Percentiles rank a stretch among this genome's conserved stretches.
Conservation (phyloP, 1,140 invertebrate genomes). For the Drosophila tropicalis region DNA sequence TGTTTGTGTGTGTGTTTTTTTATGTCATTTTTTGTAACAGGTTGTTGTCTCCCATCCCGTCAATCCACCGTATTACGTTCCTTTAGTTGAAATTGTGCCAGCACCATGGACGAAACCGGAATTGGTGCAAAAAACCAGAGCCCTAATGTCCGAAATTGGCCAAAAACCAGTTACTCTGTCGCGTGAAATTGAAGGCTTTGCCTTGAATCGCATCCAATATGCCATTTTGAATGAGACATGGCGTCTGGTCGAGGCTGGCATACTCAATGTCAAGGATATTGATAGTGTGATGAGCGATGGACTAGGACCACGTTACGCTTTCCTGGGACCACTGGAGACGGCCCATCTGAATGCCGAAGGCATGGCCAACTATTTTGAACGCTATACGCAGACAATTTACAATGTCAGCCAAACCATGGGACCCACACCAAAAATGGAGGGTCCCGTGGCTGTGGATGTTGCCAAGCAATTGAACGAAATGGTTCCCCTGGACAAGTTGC, state of each 20-base stretch:
- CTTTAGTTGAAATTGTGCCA: slow-evolving; percentile 96
- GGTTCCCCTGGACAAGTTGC: slow-evolving; percentile 90
- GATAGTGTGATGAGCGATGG: slow-evolving; percentile 97
- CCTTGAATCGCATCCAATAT: slow-evolving; percentile 97
- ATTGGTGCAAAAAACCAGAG: slow-evolving; percentile 85
- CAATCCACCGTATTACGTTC: slow-evolving; percentile 98
- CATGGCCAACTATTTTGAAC: slow-evolving; percentile 84
- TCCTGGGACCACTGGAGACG: slow-evolving; percentile 96
- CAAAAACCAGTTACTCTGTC: slow-evolving; percentile 94
- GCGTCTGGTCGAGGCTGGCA: slow-evolving; percentile 92
- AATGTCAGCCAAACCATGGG: slow-evolving; percentile 91
- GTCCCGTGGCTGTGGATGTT: slow-evolving; percentile 85
- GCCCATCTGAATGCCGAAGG: slow-evolving; percentile 97
- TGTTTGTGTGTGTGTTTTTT: background rate
- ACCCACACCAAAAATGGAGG: slow-evolving; percentile 89
- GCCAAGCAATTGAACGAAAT: slow-evolving; percentile 88
- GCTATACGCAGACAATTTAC: slow-evolving; percentile 92
- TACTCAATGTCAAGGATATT: slow-evolving; percentile 94
- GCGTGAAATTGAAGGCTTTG: slow-evolving; percentile 96
- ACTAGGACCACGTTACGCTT: slow-evolving; percentile 96
- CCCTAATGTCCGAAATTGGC: slow-evolving; percentile 94
- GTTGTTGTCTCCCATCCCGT: slow-evolving; percentile 92
- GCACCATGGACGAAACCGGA: slow-evolving; percentile 92
- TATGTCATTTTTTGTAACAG: slow-evolving; percentile 45
- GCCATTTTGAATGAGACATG: slow-evolving; percentile 97